Conservation (phyloP, 2,113 vertebrate species). For the Etheostoma spectabile region DNA sequence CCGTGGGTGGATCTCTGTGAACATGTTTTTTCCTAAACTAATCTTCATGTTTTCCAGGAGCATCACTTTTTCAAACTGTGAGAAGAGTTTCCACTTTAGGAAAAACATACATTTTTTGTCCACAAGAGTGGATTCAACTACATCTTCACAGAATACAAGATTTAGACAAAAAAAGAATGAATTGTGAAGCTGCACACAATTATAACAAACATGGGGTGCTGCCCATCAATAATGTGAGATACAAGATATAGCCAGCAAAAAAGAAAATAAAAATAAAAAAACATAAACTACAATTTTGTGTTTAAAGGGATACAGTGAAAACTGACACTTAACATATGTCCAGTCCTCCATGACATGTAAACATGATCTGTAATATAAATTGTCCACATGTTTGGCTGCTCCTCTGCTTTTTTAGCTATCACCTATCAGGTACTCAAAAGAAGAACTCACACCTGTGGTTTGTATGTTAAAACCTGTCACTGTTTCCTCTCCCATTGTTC, state of each 20-base stretch:
- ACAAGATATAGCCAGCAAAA: neutral
- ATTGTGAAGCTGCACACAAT: neutral
- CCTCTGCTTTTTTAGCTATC: neutral
- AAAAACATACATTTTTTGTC: neutral
- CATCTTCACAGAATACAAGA: neutral
- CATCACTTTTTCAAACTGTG: neutral
- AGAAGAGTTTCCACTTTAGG: neutral
- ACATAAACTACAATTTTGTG: neutral
- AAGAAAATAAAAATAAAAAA: neutral
- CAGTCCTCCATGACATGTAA: neutral
- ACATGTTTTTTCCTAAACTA: too few species aligned
- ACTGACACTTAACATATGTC: neutral
- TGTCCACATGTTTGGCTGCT: neutral
- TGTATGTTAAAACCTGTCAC: neutral
- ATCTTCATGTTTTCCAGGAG: neutral
- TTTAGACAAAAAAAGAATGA: neutral
- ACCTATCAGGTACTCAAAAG: conserved; percentile 11
- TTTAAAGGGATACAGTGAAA: neutral
- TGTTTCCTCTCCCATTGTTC: neutral
- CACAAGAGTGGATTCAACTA: neutral
- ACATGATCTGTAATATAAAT: neutral
- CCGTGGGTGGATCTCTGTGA: too few species aligned
- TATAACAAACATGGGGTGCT: neutral
- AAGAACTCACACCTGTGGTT: conserved; percentile 5
- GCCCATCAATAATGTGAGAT: neutral